phyloP scores from a whole-genome alignment of 2,113 vertebrate genomes.

The Aegotheles bennettii region DNA sequence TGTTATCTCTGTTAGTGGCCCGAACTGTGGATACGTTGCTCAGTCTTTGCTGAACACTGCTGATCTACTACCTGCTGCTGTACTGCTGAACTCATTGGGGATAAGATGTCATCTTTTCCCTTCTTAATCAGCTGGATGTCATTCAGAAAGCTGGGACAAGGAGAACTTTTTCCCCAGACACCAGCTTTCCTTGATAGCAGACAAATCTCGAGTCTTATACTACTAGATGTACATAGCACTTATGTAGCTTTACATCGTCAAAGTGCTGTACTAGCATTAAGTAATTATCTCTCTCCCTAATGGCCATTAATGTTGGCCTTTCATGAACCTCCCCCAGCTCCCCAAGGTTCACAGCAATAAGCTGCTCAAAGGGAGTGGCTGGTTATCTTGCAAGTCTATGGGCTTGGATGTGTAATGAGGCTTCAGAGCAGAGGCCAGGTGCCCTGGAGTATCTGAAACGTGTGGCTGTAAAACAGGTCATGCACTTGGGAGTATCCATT shows the following conservation, averaged over 20 bases:
- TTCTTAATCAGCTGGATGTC: constrained; percentile 46
- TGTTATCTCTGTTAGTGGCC: background rate
- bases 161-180: constrained; percentile 40
- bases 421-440: constrained; percentile 5
- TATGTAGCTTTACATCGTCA: constrained; percentile 27
- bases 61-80: background rate
- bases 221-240: background rate
- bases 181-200: constrained; percentile 19
- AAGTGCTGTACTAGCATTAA: constrained; percentile 15
- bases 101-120: background rate
- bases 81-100: background rate
- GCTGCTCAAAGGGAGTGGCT: constrained; percentile 22
- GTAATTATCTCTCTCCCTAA: constrained; percentile 49
- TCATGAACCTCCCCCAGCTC: constrained; percentile 44
- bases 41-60: background rate
- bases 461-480: background rate
- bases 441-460: background rate
- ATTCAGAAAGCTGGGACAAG: constrained; percentile 49
- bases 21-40: background rate
- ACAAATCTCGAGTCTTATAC: constrained; percentile 25
- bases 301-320: constrained; percentile 55
- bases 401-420: background rate
- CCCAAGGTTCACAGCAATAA: background rate
- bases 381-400: background rate
- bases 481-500: background rate